phyloP scores from a whole-genome alignment of 1,140 invertebrate genomes.

The Rhopalosiphum maidis region DNA sequence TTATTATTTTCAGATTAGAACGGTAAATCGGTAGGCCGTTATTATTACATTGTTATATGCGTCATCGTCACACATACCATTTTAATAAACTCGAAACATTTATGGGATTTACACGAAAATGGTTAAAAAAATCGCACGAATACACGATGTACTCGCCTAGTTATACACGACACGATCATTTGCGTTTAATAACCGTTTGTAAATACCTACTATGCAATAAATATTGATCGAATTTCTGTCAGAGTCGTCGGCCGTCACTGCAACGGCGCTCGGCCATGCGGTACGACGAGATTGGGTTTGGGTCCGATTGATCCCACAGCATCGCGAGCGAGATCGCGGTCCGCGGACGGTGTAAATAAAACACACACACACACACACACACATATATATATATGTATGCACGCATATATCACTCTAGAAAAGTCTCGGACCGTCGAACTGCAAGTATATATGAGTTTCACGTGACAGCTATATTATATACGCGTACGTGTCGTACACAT shows the following conservation, averaged over 20 bases:
- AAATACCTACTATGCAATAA: neutral
- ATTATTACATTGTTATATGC: neutral
- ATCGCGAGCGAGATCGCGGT: neutral
- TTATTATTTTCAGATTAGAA: conserved; percentile 49
- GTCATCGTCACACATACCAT: neutral
- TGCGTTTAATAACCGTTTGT: neutral
- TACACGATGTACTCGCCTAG: too few relatives aligned
- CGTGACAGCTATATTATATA: neutral
- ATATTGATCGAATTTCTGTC: neutral
- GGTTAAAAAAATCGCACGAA: neutral
- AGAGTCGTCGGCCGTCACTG: neutral
- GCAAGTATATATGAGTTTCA: neutral
- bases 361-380: neutral
- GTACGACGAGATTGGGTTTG: neutral
- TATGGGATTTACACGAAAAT: neutral
- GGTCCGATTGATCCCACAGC: neutral
- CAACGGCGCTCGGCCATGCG: too few relatives aligned
- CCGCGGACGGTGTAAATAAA: neutral
- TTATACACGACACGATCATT: neutral
- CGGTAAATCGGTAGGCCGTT: neutral
- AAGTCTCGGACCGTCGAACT: neutral
- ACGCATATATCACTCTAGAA: neutral
- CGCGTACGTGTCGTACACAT: neutral
- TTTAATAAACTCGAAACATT: neutral
- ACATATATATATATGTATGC: too few relatives aligned